phyloP scores from a whole-genome alignment of 2,113 vertebrate species.

The Oryzias woworae region DNA sequence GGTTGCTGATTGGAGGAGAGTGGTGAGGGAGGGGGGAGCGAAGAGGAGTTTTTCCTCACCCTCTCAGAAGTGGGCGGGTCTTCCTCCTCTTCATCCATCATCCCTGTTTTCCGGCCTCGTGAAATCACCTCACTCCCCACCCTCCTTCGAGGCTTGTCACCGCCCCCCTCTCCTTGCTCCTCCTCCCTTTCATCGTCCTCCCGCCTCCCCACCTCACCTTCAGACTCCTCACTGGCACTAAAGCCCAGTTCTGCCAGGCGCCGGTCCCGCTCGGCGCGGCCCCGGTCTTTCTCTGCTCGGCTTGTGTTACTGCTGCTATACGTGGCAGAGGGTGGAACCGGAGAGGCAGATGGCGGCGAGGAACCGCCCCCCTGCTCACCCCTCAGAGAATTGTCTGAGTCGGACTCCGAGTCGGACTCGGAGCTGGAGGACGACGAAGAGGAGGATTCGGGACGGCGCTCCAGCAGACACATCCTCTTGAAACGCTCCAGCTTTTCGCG shows the following conservation, averaged over 20 bases:
- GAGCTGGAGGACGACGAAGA: constrained; percentile 87
- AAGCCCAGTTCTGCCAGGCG: constrained; percentile 80
- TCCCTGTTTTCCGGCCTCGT: constrained; percentile 53
- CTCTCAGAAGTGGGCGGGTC: constrained; percentile 47
- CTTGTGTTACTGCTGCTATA: constrained; percentile 55
- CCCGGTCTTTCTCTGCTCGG: constrained; percentile 55
- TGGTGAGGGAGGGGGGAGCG: constrained; percentile 70
- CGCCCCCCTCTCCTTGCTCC: constrained; percentile 26
- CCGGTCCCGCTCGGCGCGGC: constrained; percentile 62
- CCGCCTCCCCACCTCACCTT: constrained; percentile 61
- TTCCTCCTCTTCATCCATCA: constrained; percentile 67
- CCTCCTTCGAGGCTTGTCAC: constrained; percentile 56
- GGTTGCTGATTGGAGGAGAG: constrained; percentile 77
- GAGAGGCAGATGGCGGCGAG: constrained; percentile 53
- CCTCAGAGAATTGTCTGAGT: constrained; percentile 73
- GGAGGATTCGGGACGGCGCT: constrained; percentile 82
- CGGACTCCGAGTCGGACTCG: constrained; percentile 85
- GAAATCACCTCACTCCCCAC: constrained; percentile 44
- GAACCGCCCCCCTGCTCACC: constrained; percentile 53
- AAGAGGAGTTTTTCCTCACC: constrained; percentile 60
- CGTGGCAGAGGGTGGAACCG: constrained; percentile 39
- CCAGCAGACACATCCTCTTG: constrained; percentile 89
- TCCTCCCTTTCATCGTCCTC: constrained; percentile 72
- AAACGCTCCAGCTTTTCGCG: constrained; percentile 90
- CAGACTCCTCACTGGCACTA: constrained; percentile 83